Base-by-base conservation (phyloP, 2,888 invertebrate genomes). In the Rotaria macrura region DNA sequence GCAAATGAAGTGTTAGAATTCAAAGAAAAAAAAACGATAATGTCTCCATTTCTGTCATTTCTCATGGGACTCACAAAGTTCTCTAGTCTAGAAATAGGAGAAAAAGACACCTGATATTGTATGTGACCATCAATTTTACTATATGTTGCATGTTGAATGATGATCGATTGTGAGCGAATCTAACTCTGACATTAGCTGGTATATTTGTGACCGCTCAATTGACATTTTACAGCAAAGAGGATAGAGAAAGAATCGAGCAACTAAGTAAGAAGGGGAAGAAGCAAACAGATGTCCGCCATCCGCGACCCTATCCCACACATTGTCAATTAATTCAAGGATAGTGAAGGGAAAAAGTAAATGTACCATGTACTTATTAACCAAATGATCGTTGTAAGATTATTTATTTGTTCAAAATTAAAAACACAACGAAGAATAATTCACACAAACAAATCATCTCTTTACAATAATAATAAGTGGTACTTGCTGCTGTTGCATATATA, bases 201-300 rank as follows among this genome's bases (percentile, higher is more conserved):
- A 65, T 65, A 65, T 65, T 65, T 65, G 65, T 65, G 65, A 65
- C 65, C 65, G 65, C 65, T 65, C 65, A 65, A 65, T 65, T 65
- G 65, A 65, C 65, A 65, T 65, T 65, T 65, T 65, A 20, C 65
- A 65, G 34, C 34, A 65, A 65, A 65, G 65, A 65, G 34, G 38
- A 65, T 34, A 38, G 65, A 65, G 65, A 65, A 65, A 65, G 65
- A 65, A 65, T 65, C 65, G 65, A 65, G 38, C 38, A 65, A 65
- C 65, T 65, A 65, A 65, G 34, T 65, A 65, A 65, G 65, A 34
- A 65, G 65, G 38, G 38, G 65, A 34, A 65, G 65, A 65, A 65
- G 65, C 65, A 65, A 65, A 29, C 65, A 65, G 65, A 65, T 65
- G 65, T 34, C 20, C 38, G 34, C 65, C 34, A 65, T 65, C 65